Conservation (phyloP, 2,888 invertebrate genomes). For the Phasia obesa region DNA sequence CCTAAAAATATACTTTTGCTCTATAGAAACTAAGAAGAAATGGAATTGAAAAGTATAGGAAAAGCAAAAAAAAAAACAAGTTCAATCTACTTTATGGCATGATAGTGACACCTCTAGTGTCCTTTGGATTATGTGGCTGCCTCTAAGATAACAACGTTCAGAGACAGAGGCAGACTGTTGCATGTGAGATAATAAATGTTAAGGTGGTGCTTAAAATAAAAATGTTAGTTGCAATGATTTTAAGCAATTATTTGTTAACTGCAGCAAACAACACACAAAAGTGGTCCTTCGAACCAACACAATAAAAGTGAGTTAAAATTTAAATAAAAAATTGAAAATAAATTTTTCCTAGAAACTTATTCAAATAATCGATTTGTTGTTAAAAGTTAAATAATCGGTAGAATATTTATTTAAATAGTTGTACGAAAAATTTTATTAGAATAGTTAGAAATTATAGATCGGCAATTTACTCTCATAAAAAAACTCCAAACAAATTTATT, state of each 20-base stretch:
- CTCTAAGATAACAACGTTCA: slow-evolving; percentile 29
- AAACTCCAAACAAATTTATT: too few species aligned
- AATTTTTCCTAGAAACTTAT: too few species aligned
- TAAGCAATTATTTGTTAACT: background rate
- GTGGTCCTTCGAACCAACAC: background rate
- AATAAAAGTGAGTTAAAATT: too few species aligned
- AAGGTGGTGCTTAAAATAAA: background rate
- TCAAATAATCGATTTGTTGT: too few species aligned
- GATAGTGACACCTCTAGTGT: slow-evolving; percentile 61
- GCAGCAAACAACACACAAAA: background rate
- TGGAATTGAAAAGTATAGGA: slow-evolving; percentile 14
- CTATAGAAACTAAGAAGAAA: slow-evolving; percentile 33
- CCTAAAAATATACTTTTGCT: slow-evolving; percentile 43
- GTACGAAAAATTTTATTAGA: too few species aligned
- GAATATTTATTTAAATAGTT: too few species aligned
- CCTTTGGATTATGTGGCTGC: slow-evolving; percentile 52
- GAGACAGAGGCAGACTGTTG: slow-evolving; percentile 54
- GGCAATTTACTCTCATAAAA: too few species aligned
- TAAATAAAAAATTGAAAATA: too few species aligned
- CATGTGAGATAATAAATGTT: slow-evolving; percentile 36
- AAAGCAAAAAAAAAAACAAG: slow-evolving; percentile 9
- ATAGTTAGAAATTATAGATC: too few species aligned
- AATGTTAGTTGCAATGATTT: background rate
- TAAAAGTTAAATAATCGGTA: too few species aligned
- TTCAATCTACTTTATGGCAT: slow-evolving; percentile 57